Evolutionary conservation across 2,797 vertebrate species (phyloP).

Genomic region (Diplodus puntazzo): DNA sequence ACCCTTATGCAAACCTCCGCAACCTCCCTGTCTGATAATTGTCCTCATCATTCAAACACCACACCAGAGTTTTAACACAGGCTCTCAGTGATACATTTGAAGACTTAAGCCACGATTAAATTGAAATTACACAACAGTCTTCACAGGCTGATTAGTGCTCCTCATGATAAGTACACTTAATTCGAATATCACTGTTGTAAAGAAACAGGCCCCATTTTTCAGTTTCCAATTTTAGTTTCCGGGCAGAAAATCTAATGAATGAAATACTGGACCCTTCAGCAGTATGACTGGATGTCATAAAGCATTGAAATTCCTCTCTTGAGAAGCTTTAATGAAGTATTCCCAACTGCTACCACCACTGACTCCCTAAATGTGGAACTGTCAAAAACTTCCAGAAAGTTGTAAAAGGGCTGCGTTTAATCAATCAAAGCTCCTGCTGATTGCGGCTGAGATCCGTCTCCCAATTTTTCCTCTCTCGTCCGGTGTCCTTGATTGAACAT

Average conservation of each 20-base stretch:
- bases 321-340: constrained; percentile 41
- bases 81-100: background rate
- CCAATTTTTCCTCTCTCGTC: constrained; percentile 3
- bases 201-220: background rate
- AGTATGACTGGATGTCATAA: constrained; percentile 13
- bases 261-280: background rate
- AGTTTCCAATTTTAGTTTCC: background rate
- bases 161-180: background rate
- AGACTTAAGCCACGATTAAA: background rate
- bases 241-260: constrained; percentile 23
- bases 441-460: constrained; percentile 42
- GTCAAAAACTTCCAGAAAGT: constrained; percentile 41
- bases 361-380: constrained; percentile 15
- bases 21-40: background rate
- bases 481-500: constrained; percentile 41
- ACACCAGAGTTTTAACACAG: background rate
- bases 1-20: background rate
- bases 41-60: background rate
- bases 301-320: constrained; percentile 29
- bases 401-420: constrained; percentile 40
- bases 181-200: background rate
- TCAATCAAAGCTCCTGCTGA: constrained; percentile 53
- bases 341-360: constrained; percentile 34
- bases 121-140: background rate
- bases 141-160: background rate